Evolutionary conservation across 2,113 vertebrate species (phyloP).

Genomic region (Peromyscus polionotus): DNA sequence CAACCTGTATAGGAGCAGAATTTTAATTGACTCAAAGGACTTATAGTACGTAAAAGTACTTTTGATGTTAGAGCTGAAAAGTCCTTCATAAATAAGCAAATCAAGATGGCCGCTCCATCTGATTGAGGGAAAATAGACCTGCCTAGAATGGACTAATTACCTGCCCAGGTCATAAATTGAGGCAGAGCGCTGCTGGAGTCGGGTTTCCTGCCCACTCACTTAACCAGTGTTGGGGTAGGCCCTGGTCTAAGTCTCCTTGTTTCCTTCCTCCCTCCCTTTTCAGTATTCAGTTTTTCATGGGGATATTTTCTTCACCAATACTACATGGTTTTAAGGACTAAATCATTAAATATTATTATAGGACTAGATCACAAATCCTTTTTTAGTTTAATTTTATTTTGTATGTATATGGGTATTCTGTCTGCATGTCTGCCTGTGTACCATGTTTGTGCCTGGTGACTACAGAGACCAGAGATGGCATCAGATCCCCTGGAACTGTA

Average conservation of each 20-base stretch:
- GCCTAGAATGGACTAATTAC: background rate
- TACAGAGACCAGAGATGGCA: background rate
- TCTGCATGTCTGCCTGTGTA: background rate
- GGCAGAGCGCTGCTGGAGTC: background rate
- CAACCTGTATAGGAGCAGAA: background rate
- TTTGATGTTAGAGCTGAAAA: background rate
- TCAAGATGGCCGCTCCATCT: background rate
- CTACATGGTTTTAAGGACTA: background rate
- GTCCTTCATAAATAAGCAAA: background rate
- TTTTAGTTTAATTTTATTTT: background rate
- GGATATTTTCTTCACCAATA: conserved; percentile 8
- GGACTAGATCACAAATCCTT: background rate
- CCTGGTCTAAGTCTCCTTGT: background rate
- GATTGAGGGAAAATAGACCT: background rate
- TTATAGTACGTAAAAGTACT: background rate
- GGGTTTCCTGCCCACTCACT: background rate
- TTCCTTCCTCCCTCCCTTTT: background rate
- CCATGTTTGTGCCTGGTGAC: background rate
- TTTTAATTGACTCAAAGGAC: background rate
- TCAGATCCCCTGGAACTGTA: background rate
- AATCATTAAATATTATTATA: conserved; percentile 34
- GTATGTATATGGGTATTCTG: background rate
- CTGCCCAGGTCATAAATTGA: background rate
- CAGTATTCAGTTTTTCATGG: background rate
- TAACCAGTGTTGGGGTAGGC: background rate